A percentile compares a stretch with the other conserved stretches of the same genome.
These are phyloP conservation scores for Drosophila buzzatii DNA, from an alignment of 2,888 invertebrate species.

Conservation along the genomic window DNA sequence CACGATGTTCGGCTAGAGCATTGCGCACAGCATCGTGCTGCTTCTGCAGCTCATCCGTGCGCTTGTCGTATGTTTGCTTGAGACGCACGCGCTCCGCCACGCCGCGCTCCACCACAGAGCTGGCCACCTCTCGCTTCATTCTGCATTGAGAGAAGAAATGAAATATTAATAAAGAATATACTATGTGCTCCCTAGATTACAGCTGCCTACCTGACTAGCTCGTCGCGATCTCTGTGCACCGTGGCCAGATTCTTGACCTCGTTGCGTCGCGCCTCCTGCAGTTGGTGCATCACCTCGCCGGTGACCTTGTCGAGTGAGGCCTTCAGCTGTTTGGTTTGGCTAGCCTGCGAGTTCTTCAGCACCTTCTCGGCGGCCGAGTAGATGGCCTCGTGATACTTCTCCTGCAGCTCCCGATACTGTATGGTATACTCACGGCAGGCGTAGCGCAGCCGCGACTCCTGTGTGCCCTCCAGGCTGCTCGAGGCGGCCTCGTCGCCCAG, in stretches of 20 bases:
- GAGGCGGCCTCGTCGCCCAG: slow-evolving; percentile 83
- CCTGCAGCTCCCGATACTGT: slow-evolving; percentile 91
- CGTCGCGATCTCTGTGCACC: slow-evolving; percentile 95
- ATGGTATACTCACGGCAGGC: slow-evolving; percentile 89
- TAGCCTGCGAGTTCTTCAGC: slow-evolving; percentile 91
- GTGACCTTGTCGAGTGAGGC: slow-evolving; percentile 90
- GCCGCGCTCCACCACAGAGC: slow-evolving; percentile 92
- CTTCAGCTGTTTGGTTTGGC: slow-evolving; percentile 92
- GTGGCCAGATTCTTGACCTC: slow-evolving; percentile 95
- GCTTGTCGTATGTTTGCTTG: slow-evolving; percentile 91
- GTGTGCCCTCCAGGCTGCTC: slow-evolving; percentile 86
- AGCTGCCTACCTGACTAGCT: slow-evolving; percentile 91
- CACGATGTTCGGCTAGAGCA: slow-evolving; percentile 89
- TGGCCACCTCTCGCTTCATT: slow-evolving; percentile 85
- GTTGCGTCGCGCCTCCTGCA: slow-evolving; percentile 93
- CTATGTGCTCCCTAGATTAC: not conserved
- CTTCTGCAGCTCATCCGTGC: slow-evolving; percentile 90
- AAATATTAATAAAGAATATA: not conserved
- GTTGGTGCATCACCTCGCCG: slow-evolving; percentile 91
- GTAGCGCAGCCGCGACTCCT: slow-evolving; percentile 88
- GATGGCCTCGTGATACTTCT: slow-evolving; percentile 93
- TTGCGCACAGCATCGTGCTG: slow-evolving; percentile 92
- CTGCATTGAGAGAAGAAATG: slow-evolving; percentile 27
- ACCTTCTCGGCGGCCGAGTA: slow-evolving; percentile 92
- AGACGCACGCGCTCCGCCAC: slow-evolving; percentile 94